Evolutionary conservation across 2,888 invertebrate genomes (phyloP), one percentile per base, ranked within the genome.

Genomic region (Lithophane ornitopus): DNA sequence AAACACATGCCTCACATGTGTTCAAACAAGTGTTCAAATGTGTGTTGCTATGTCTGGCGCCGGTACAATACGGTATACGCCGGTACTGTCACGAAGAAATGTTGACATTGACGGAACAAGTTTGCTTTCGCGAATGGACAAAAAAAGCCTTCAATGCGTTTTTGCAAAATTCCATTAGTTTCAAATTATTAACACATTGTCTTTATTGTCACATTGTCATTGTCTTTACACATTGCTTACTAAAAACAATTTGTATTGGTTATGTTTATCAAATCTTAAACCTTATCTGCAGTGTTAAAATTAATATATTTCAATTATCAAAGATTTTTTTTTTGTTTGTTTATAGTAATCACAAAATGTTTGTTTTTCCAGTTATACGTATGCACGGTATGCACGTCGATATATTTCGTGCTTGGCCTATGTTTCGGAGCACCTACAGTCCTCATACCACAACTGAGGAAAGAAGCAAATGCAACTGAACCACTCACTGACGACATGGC

Each of bases 381-480:
- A 22, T 90, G 90, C 73, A 88, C 90, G 16, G 89, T 90, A 39
- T 89, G 84, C 59, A 89, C 90, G 68, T 88, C 89, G 12, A 84
- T 91, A 63, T 91, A 91, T 76, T 91, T 91, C 69, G 89, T 91
- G 52, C 81, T 91, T 70, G 92, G 92, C 41, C 71, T 91, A 62
- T 90, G 91, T 81, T 91, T 91, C 54, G 91, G 91, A 9, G 90
- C 92, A 1, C 92, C 92, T 1, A 92, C 93, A n/a, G 92, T 93
- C 8, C 88, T 90, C 44, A 90, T 92, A 66, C 91, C 92, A 62
- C 92, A 92, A 70, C 82, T 92, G 73, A 87, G 89, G 66, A 91
- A 87, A 85, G 89, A 92, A 77, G 80, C 80, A 28, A 92, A 92
- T 76, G 82, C 86, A 2, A 91, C 88, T 0, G 87, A 86, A 4